Conservation (phyloP, 2,113 vertebrate genomes). For the Chloropsis hardwickii region DNA sequence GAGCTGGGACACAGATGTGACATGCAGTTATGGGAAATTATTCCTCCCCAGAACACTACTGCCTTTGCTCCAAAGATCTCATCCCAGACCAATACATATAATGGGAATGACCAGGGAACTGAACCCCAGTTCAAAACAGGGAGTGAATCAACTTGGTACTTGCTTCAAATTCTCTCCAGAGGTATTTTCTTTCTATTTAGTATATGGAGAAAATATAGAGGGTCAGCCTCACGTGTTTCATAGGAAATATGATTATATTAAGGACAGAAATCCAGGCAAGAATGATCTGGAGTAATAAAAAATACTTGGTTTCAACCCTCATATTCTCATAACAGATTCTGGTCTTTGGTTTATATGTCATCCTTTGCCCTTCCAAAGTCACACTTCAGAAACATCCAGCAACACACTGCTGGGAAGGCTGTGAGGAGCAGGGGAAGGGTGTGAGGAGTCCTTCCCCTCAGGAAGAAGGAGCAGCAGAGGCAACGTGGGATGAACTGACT, state of each 20-base stretch:
- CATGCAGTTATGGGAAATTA: background rate
- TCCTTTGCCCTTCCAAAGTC: background rate
- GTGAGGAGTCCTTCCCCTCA: background rate
- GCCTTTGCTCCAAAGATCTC: background rate
- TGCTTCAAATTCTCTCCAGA: background rate
- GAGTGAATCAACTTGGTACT: background rate
- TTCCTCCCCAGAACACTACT: background rate
- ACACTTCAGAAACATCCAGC: background rate
- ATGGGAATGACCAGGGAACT: background rate
- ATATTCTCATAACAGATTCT: background rate
- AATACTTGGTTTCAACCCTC: background rate
- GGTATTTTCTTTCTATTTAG: background rate
- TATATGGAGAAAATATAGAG: background rate
- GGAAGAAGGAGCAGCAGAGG: background rate
- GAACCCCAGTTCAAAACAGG: background rate
- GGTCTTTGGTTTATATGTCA: accelerated
- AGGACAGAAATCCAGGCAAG: background rate
- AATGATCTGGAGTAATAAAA: background rate
- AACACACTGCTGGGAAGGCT: background rate
- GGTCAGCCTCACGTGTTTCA: background rate
- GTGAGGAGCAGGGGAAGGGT: background rate
- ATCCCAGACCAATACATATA: background rate
- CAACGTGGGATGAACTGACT: background rate
- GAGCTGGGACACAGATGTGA: background rate
- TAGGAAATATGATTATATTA: background rate